Percentiles rank a stretch among this genome's conserved stretches.
phyloP scores from a whole-genome alignment of 2,888 invertebrate genomes.

The Zygothrica quintamaculata region DNA sequence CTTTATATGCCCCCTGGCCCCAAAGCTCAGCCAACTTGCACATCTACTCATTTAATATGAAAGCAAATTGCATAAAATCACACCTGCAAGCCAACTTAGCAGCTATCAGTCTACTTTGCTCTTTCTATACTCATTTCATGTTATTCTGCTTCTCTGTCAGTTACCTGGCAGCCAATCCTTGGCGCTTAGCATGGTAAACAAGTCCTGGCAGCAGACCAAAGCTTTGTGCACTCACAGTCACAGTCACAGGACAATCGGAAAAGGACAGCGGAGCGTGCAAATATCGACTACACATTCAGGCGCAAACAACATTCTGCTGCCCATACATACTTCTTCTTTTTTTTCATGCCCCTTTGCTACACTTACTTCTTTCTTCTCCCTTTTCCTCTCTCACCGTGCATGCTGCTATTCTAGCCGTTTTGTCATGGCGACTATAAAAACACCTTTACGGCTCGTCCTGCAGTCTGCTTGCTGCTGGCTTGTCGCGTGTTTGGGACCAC shows the following conservation, averaged over 20 bases:
- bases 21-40: neutral
- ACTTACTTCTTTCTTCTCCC: neutral
- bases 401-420: constrained; percentile 4
- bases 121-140: neutral
- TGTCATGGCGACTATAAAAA: constrained; percentile 69
- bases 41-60: constrained; percentile 81
- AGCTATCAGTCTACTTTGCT: constrained; percentile 61
- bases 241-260: constrained; percentile 35
- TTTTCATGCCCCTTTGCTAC: neutral
- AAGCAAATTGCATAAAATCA: constrained; percentile 82
- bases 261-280: constrained; percentile 59
- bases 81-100: constrained; percentile 82
- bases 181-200: constrained; percentile 62
- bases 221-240: constrained; percentile 12
- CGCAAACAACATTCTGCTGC: constrained; percentile 73
- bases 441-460: constrained; percentile 66
- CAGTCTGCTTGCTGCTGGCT: constrained; percentile 19
- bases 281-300: constrained; percentile 68
- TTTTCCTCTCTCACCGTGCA: neutral
- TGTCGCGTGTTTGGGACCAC: constrained; percentile 41
- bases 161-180: constrained; percentile 74
- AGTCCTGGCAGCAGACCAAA: constrained; percentile 37
- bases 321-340: constrained; percentile 41
- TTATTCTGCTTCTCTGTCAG: constrained; percentile 13
- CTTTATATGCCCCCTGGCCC: constrained; percentile 41